Percentiles rank a stretch among this genome's conserved stretches.
Evolutionary conservation across 2,113 vertebrate genomes (phyloP).

Genomic region (Columba janthina): DNA sequence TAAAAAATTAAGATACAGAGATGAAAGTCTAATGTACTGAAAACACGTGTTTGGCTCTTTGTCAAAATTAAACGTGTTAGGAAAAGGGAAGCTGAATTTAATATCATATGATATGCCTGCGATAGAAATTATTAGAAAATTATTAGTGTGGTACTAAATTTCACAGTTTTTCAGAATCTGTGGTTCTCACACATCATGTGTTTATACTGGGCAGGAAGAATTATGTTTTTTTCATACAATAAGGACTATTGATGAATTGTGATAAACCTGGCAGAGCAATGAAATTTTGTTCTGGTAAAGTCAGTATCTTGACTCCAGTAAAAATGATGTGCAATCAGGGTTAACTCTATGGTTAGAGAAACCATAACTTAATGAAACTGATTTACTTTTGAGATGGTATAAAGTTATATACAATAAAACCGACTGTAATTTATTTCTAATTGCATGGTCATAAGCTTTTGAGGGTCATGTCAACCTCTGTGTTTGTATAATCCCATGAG

Average conservation of each 20-base stretch:
- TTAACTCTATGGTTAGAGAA: not conserved
- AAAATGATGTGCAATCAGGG: not conserved
- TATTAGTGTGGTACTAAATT: not conserved
- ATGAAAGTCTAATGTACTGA: not conserved
- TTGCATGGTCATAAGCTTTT: not conserved
- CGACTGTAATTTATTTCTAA: not conserved
- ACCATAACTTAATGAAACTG: not conserved
- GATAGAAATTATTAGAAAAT: not conserved
- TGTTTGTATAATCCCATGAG: not conserved
- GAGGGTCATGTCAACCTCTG: not conserved
- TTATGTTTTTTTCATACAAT: not conserved
- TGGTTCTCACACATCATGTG: not conserved
- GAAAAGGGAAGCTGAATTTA: not conserved
- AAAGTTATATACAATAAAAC: not conserved
- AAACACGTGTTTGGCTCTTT: not conserved
- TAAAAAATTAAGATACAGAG: not conserved
- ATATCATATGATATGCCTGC: not conserved
- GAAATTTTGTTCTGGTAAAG: not conserved
- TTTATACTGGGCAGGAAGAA: not conserved
- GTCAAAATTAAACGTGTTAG: not conserved
- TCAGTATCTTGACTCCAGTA: not conserved
- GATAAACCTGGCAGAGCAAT: not conserved
- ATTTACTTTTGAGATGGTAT: not conserved
- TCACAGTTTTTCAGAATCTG: not conserved
- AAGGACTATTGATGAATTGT: not conserved